Conservation (phyloP, 2,888 invertebrate genomes). For the Oscheius sp. region DNA sequence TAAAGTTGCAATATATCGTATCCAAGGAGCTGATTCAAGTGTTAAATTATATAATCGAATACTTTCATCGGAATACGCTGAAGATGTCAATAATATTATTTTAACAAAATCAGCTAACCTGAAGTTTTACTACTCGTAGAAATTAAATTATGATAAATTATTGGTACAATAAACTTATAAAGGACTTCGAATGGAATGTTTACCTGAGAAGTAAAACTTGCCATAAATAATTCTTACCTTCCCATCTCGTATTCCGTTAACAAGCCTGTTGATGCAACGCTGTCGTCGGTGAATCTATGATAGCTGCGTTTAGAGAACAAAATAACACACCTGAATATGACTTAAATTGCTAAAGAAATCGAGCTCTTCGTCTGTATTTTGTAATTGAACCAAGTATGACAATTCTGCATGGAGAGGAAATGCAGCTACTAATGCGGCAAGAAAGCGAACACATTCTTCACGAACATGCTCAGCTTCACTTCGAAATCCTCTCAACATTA, state of each 20-base stretch:
- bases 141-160: slow-evolving; percentile 85
- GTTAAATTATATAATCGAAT: slow-evolving; percentile 46
- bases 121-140: slow-evolving; percentile 81
- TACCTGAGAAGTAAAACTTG: slow-evolving; percentile 13
- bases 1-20: slow-evolving; percentile 81
- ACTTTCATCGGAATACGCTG: slow-evolving; percentile 49
- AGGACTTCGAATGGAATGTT: slow-evolving; percentile 77
- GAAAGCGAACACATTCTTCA: slow-evolving; percentile 84
- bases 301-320: neutral
- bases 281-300: slow-evolving; percentile 84
- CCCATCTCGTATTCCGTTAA: slow-evolving; percentile 72
- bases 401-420: slow-evolving; percentile 71
- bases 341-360: slow-evolving; percentile 94
- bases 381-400: slow-evolving; percentile 70
- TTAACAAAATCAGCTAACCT: slow-evolving; percentile 75
- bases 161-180: slow-evolving; percentile 86
- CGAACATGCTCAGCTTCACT: slow-evolving; percentile 77
- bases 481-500: slow-evolving; percentile 49
- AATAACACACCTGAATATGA: slow-evolving; percentile 77
- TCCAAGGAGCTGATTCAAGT: slow-evolving; percentile 56
- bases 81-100: neutral
- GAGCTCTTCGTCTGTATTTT: slow-evolving; percentile 75
- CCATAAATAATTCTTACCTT: slow-evolving; percentile 36
- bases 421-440: slow-evolving; percentile 80
- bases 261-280: slow-evolving; percentile 82